Base-by-base conservation (phyloP, 2,113 vertebrate genomes). In the Butorides virescens region DNA sequence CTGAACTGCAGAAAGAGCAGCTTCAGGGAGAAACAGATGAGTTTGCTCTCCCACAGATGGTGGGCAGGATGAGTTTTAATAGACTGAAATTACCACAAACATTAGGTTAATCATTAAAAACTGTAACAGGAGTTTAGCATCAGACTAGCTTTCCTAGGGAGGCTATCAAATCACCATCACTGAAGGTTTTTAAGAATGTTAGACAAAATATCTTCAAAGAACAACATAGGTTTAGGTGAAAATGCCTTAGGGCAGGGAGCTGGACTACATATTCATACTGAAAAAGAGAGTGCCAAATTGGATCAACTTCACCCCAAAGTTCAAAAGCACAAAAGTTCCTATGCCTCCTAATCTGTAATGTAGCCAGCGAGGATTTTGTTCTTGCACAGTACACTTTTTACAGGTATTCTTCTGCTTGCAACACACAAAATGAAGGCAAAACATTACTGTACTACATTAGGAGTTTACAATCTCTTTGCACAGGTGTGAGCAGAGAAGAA, bases 81-180 rank as follows among this genome's bases (percentile, higher is more conserved):
- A 53, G 61, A 50, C 15, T 77, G 66, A 89, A 85, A 78, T 87
- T 49, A 53, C 20, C 25, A 77, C 39, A 71, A 91, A 77, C 17
- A 19, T 56, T 14, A 63, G 13, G 37, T 59, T 74, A 73, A 74
- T 58, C 3, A 29, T 44, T 84, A 73, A 66, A 89, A 91, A 71
- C 12, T 26, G 2, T 25, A 77, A 67, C 2, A 1, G 11, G 15
- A 80, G 9, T 1, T 0, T 61, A 65, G 5, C 21, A 27, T 46
- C 61, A 77, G 50, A 61, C 30, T 62, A 58, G 15, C 46, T 87
- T 77, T 89, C 58, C 37, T 58, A 47, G 7, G 15, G 14, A 84
- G 5, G 9, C 32, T 74, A 34, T 73, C 13, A 71, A 84, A 66
- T 73, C 34, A 59, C 29, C 17, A 46, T 15, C 73, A 70, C 20